Evolutionary conservation across 2,888 invertebrate species (phyloP).

Genomic region (Synanthedon andrenaeformis): DNA sequence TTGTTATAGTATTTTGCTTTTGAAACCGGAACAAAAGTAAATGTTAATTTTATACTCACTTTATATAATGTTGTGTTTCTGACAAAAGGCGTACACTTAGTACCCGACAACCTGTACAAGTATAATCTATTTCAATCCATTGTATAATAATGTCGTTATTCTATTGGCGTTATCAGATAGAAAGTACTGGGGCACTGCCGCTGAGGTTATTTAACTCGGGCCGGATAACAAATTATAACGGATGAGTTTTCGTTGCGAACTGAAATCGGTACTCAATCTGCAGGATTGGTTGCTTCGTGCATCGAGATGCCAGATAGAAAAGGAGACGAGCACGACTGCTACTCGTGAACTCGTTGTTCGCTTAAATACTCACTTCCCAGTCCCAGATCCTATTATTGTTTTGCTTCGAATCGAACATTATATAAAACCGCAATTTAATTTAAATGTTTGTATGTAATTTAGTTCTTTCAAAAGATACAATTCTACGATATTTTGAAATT

Average conservation of each 20-base stretch:
- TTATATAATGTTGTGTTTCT: conserved; percentile 6
- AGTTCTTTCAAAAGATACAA: no score
- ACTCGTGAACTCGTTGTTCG: conserved; percentile 30
- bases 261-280: conserved; percentile 1
- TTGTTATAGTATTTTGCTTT: conserved; percentile 2
- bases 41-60: conserved; percentile 24
- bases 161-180: conserved; percentile 48
- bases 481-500: no score
- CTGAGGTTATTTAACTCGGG: conserved; percentile 25
- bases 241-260: conserved; percentile 15
- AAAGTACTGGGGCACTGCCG: conserved; percentile 39
- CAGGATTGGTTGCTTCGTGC: conserved; percentile 31
- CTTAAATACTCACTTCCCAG: background rate
- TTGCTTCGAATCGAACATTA: background rate
- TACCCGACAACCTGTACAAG: conserved; percentile 8
- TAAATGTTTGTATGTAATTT: no score
- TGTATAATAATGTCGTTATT: conserved; percentile 33
- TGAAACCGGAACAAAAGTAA: conserved; percentile 14
- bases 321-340: conserved; percentile 51
- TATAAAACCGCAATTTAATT: no score
- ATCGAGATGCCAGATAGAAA: conserved; percentile 52
- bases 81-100: conserved; percentile 18
- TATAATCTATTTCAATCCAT: conserved; percentile 32
- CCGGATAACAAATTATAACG: conserved; percentile 33
- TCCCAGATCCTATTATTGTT: no score